Evolutionary conservation across 2,113 vertebrate genomes (phyloP).

Genomic region (Daubentonia madagascariensis): DNA sequence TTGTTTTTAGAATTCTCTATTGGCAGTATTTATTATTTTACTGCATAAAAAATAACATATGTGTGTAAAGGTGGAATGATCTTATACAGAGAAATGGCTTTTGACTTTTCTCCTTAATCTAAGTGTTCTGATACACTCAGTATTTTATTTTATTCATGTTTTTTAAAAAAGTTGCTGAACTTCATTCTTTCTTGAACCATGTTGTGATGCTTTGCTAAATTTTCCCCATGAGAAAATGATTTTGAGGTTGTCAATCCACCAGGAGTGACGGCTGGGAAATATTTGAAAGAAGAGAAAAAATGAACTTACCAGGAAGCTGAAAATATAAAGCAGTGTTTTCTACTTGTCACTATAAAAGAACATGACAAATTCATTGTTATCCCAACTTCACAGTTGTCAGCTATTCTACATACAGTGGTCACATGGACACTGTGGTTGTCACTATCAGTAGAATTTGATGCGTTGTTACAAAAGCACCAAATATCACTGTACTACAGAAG

Average conservation of each 20-base stretch:
- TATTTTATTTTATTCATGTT: neutral
- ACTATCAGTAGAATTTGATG: neutral
- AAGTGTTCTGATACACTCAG: neutral
- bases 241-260: slow-evolving; percentile 55
- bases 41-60: neutral
- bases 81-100: neutral
- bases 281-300: slow-evolving; percentile 51
- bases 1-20: neutral
- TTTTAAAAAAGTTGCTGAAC: neutral
- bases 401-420: slow-evolving; percentile 37
- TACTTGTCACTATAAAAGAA: slow-evolving; percentile 56
- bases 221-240: slow-evolving; percentile 46
- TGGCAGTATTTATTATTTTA: neutral
- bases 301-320: slow-evolving; percentile 38
- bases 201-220: slow-evolving; percentile 29
- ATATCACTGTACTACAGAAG: neutral
- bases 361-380: slow-evolving; percentile 64
- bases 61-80: neutral
- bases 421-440: slow-evolving; percentile 12
- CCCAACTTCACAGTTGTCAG: slow-evolving; percentile 50
- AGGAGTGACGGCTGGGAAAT: slow-evolving; percentile 37
- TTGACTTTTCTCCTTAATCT: neutral
- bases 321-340: slow-evolving; percentile 52
- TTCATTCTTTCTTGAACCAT: neutral
- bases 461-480: slow-evolving; percentile 16